Percentiles rank a stretch among this genome's conserved stretches.
These are phyloP conservation scores for Spongilla lacustris DNA, from an alignment of 37 sponge, comb jelly and placozoan genomes.

Conservation along the genomic window DNA sequence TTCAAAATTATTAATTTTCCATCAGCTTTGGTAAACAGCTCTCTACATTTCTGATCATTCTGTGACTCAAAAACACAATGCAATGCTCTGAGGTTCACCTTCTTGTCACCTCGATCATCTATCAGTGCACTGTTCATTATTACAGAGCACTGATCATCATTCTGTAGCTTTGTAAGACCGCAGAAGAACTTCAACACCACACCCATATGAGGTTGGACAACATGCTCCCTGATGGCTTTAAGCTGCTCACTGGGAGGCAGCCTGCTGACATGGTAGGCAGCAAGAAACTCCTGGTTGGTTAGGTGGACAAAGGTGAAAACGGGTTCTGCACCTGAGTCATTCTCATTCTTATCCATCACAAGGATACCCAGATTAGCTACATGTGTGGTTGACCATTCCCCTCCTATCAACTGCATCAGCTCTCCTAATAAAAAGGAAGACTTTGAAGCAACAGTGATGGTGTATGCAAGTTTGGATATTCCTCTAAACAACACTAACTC, in stretches of 20 bases:
- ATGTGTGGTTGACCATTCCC: too few species aligned
- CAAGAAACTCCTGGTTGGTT: conserved; percentile 58
- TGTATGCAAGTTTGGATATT: conserved; percentile 28
- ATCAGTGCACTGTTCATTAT: background rate
- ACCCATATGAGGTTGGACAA: conserved; percentile 24
- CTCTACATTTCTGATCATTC: background rate
- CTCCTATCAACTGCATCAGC: background rate
- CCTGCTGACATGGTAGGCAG: conserved; percentile 21
- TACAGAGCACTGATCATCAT: background rate
- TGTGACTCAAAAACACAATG: conserved; percentile 63
- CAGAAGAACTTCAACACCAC: conserved; percentile 57
- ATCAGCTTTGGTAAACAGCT: conserved; percentile 1
- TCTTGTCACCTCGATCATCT: background rate
- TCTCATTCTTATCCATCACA: background rate
- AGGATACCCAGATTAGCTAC: background rate
- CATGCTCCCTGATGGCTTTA: background rate
- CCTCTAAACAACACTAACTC: conserved; percentile 5
- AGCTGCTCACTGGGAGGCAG: background rate
- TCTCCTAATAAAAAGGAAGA: conserved; percentile 7
- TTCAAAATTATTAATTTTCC: conserved; percentile 20
- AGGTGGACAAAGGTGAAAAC: conserved; percentile 54
- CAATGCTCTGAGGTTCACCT: background rate
- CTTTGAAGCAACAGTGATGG: conserved; percentile 14
- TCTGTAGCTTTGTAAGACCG: conserved; percentile 10
- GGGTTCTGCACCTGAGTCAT: conserved; percentile 10